Base-by-base conservation (phyloP, 2,113 vertebrate species). In the Psilopogon haemacephalus region DNA sequence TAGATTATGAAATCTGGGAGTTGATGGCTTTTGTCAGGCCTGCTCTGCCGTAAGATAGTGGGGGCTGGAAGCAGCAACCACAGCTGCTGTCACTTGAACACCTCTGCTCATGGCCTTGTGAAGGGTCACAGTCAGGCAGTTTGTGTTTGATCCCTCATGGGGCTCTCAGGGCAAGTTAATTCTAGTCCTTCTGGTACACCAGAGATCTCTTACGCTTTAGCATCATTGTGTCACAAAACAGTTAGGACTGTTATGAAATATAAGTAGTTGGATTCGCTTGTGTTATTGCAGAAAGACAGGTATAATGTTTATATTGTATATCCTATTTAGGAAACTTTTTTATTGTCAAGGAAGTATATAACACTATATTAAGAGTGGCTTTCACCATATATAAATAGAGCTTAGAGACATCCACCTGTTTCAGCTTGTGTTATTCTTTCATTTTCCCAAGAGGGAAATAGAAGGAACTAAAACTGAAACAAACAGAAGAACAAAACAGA, bases 171-270 rank as follows among this genome's bases (percentile, higher is more conserved):
- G 8, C n/a, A 23, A 21, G 8, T 65, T 60, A 69, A 3, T 76
- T 19, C 14, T 67, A 11, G 33, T 46, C 27, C 18, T 40, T 11
- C 18, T 80, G 2, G 11, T 40, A 12, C 0, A 0, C 20, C 63
- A 55, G 27, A 42, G 23, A 21, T 63, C 17, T 78, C 12, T 46
- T 86, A 14, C 8, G 8, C 2, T 1, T 35, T 68, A 32, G n/a
- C 8, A 2, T 1, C 2, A 9, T 24, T 63, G 20, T 46, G 42
- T 56, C n/a, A 17, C 11, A 38, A 44, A 62, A 50, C 32, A 60
- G 7, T 70, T 17, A 62, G 32, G 16, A 63, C 55, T 64, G 19
- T 52, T 9, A 37, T 35, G 17, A 60, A 60, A 60, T 28, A 37
- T 4, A 15, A 52, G 17, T 21, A 64, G n/a, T 58, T 68, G 6